Base-by-base conservation (phyloP, 2,113 vertebrate genomes). In the Xiphophorus hellerii region DNA sequence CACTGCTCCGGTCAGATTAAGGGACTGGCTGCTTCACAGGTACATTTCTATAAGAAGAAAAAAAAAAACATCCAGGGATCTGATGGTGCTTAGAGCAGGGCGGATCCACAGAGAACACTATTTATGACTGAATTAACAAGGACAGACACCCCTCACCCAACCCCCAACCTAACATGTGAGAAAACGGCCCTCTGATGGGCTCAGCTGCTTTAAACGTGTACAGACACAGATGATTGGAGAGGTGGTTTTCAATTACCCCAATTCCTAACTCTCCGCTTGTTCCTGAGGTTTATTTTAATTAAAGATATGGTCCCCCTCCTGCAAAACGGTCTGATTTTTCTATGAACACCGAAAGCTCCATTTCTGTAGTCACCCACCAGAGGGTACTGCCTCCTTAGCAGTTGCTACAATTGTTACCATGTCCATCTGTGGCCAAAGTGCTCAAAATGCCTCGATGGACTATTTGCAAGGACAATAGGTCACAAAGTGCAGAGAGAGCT, bases 91-190 rank as follows among this genome's bases (percentile, higher is more conserved):
- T 80, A 58, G 81, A 84, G 79, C 76, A 71, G 83, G 51, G 84
- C 73, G 20, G 62, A 75, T 87, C 81, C 89, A 86, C 85, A 77
- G 85, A 88, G 88, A 89, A 89, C 80, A 84, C 85, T 87, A 87
- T 94, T 92, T 92, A 93, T 92, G 92, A 85, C 92, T 89, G 91
- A 92, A 93, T 94, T 92, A 93, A 94, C 92, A 78, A 89, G 89
- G 92, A 91, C 94, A 92, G 91, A 93, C 81, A 78, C 79, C 74
- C 29, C 86, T 78, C 84, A 86, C 88, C 82, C 80, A 74, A 30
- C 58, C 39, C n/a, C 33, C 87, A 81, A 85, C 88, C 89, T 89
- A 89, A 90, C 88, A 89, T 92, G 89, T 90, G 91, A 81, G 87
- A 92, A 91, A 93, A 93, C 89, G 91, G 89, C 88, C 88, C 85